Percentiles rank a stretch among this genome's conserved stretches.
These are phyloP conservation scores for Sminthurides bifidus DNA, from an alignment of 1,140 invertebrate genomes.

Conservation along the genomic window DNA sequence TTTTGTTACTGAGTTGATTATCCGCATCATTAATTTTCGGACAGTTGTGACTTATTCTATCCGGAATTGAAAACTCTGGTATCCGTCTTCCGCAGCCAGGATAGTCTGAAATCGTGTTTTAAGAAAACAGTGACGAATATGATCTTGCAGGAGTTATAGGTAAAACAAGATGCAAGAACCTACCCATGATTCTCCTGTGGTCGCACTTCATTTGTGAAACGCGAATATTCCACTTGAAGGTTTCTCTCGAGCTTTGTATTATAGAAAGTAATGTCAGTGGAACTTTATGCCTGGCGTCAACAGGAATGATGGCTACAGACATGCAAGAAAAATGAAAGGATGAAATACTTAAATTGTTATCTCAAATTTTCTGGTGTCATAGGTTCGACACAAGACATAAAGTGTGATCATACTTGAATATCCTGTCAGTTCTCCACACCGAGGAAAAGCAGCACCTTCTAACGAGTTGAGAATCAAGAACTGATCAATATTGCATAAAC, in stretches of 20 bases:
- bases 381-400: background rate
- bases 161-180: too few species aligned
- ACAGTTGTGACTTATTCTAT: too few species aligned
- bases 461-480: slow-evolving; percentile 37
- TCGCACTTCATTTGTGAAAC: slow-evolving; percentile 35
- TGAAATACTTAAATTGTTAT: too few species aligned
- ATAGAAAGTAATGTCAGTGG: slow-evolving; percentile 36
- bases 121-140: too few species aligned
- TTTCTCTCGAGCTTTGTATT: slow-evolving; percentile 34
- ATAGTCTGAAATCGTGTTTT: slow-evolving; percentile 10
- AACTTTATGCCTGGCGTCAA: slow-evolving; percentile 34
- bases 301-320: slow-evolving; percentile 36
- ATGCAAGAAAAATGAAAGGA: background rate
- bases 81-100: slow-evolving; percentile 16
- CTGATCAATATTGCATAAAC: slow-evolving; percentile 38
- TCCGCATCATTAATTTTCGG: too few species aligned
- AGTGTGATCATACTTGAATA: slow-evolving; percentile 34
- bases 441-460: slow-evolving; percentile 36
- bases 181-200: slow-evolving; percentile 5
- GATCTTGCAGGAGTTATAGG: too few species aligned
- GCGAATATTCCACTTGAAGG: slow-evolving; percentile 36
- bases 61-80: too few species aligned
- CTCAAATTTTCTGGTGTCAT: background rate
- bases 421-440: slow-evolving; percentile 37
- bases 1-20: too few species aligned